Evolutionary conservation across 2,797 vertebrate genomes (phyloP), one percentile per base, ranked within the genome.

Genomic region (Eidolon dupreanum): DNA sequence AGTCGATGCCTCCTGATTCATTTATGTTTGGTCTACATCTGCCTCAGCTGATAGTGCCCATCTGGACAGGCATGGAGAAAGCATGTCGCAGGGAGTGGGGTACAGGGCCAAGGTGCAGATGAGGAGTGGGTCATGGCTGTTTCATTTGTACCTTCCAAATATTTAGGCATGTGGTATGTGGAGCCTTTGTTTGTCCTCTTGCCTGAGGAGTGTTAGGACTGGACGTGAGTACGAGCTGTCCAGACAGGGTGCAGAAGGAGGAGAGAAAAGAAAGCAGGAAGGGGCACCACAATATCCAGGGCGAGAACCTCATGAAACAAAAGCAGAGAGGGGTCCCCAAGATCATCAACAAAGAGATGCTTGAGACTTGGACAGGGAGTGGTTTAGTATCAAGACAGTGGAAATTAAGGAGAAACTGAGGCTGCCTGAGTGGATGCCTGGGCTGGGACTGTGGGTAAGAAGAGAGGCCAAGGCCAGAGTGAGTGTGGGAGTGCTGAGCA

Each of bases 401-500:
- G 57, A 16, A 33, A 10, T 26, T 41, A 38, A 20, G 65, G 70
- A 84, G 46, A 71, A 36, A 8, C 26, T 10, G 22, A 19, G 53
- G 28, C 33, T 41, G 24, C n/a, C 46, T 33, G 24, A 36, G 38
- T 5, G 38, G 33, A 46, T 4, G 1, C 59, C 19, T 36, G n/a
- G n/a, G 92, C 51, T 33, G 53, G 31, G 55, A n/a, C 1, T 22
- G 41, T 2, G 6, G 16, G 24, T 24, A 33, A 10, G 55, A 53
- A 49, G 13, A 26, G 11, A 19, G 13, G 16, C 46, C 70, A 63
- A 82, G 70, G 41, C 59, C 13, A 15, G 38, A 66, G 15, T 22
- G 5, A 31, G 36, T 3, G 2, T 16, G 36, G 43, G 61, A 55
- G n/a, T 1, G 2, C 61, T 5, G 3, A 33, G 61, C 5, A 0